Evolutionary conservation across 2,888 invertebrate species (phyloP).

Genomic region (Tachystola acroxantha): DNA sequence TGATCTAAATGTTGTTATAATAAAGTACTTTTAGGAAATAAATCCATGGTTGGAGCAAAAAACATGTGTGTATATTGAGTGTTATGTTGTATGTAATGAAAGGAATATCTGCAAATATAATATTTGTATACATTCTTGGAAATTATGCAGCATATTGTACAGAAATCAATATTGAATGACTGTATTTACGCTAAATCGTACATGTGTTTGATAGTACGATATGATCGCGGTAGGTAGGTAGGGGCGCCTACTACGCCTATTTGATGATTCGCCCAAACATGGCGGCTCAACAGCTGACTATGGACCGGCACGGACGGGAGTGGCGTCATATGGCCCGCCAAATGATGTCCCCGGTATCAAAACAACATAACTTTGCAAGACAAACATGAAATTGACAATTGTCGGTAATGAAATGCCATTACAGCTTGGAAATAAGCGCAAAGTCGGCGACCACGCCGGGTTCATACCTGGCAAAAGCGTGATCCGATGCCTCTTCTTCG

Average conservation of each 20-base stretch:
- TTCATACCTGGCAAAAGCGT: slow-evolving; percentile 73
- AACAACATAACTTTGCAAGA: slow-evolving; percentile 13
- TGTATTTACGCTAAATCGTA: slow-evolving; percentile 37
- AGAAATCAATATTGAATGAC: slow-evolving; percentile 34
- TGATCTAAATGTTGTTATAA: too few relatives aligned
- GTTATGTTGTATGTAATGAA: neutral
- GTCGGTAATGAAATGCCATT: slow-evolving; percentile 4
- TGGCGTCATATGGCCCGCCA: slow-evolving; percentile 50
- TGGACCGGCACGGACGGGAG: slow-evolving; percentile 69
- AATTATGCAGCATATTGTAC: neutral
- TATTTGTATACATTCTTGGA: neutral
- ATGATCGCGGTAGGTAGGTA: slow-evolving; percentile 35
- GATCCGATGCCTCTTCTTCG: slow-evolving; percentile 76
- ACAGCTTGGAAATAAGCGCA: slow-evolving; percentile 16
- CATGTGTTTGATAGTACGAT: slow-evolving; percentile 46
- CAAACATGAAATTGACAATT: slow-evolving; percentile 3
- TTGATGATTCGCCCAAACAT: slow-evolving; percentile 73
- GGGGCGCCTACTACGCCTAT: slow-evolving; percentile 72
- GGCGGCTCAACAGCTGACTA: slow-evolving; percentile 79
- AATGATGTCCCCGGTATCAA: slow-evolving; percentile 22
- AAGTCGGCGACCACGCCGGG: slow-evolving; percentile 67
- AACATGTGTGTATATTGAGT: neutral
- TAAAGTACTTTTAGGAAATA: too few relatives aligned
- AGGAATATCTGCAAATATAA: neutral
- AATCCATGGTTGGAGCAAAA: neutral